Percentiles rank a stretch among this genome's conserved stretches.
phyloP scores from a whole-genome alignment of 2,888 invertebrate genomes.

The Hipparchia semele region DNA sequence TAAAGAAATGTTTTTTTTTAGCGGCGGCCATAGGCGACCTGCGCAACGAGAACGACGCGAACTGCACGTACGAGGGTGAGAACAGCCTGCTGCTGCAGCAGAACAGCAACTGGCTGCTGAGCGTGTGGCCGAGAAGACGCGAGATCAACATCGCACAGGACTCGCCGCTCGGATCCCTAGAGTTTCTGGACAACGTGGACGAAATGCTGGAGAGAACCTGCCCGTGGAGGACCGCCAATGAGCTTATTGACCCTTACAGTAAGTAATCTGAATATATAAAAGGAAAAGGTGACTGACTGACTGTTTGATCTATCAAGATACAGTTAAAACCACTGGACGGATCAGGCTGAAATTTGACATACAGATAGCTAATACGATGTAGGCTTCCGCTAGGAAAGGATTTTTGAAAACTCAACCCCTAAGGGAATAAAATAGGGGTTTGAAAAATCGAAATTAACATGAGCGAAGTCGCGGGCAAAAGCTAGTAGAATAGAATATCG shows the following conservation, averaged over 20 bases:
- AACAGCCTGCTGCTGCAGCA: slow-evolving; percentile 95
- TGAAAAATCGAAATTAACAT: no score
- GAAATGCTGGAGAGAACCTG: slow-evolving; percentile 82
- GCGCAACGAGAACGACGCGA: slow-evolving; percentile 92
- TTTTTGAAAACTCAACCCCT: no score
- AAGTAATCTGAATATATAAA: slow-evolving; percentile 46
- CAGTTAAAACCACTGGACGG: no score
- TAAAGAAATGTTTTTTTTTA: slow-evolving; percentile 51
- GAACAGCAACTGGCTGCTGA: slow-evolving; percentile 92
- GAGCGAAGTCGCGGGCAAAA: no score
- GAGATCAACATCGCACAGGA: slow-evolving; percentile 61
- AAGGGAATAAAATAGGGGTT: no score
- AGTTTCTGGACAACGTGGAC: slow-evolving; percentile 84
- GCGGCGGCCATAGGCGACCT: slow-evolving; percentile 89
- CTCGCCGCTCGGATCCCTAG: slow-evolving; percentile 86
- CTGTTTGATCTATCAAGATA: no score
- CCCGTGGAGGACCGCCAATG: slow-evolving; percentile 67
- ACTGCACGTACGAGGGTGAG: slow-evolving; percentile 96
- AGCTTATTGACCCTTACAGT: slow-evolving; percentile 81
- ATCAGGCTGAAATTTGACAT: no score
- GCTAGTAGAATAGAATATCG: no score
- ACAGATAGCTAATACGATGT: no score
- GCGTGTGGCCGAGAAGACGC: slow-evolving; percentile 78
- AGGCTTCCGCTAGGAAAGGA: no score
- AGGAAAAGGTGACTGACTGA: no score